phyloP scores from a whole-genome alignment of 1,140 invertebrate species.

The Zaprionus vittiger region DNA sequence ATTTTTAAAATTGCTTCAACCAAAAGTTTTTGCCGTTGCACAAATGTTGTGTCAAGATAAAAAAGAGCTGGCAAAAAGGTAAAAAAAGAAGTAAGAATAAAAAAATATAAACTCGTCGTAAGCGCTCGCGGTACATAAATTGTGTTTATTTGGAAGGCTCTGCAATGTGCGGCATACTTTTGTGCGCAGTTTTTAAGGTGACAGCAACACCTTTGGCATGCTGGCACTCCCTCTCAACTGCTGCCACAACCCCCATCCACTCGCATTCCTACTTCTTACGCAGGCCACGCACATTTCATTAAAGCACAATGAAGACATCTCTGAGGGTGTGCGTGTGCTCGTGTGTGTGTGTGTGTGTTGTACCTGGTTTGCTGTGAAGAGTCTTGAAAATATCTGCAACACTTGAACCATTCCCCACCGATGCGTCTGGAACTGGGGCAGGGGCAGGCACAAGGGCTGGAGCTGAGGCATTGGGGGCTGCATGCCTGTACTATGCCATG shows the following conservation, averaged over 20 bases:
- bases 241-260: neutral
- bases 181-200: slow-evolving; percentile 69
- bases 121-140: slow-evolving; percentile 61
- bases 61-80: slow-evolving; percentile 11
- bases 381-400: slow-evolving; percentile 76
- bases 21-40: slow-evolving; percentile 59
- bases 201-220: slow-evolving; percentile 42
- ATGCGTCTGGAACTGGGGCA: slow-evolving; percentile 5
- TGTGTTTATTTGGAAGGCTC: slow-evolving; percentile 68
- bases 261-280: slow-evolving; percentile 18
- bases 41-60: slow-evolving; percentile 68
- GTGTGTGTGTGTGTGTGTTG: slow-evolving; percentile 22
- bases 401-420: slow-evolving; percentile 70
- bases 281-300: slow-evolving; percentile 64
- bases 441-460: neutral
- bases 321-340: slow-evolving; percentile 10
- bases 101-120: slow-evolving; percentile 19
- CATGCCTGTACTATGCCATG: slow-evolving; percentile 38
- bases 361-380: slow-evolving; percentile 20
- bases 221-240: neutral
- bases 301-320: slow-evolving; percentile 80
- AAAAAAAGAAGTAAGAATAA: slow-evolving; percentile 11
- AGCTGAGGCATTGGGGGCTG: neutral
- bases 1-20: slow-evolving; percentile 76
- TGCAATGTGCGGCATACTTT: slow-evolving; percentile 66